Evolutionary conservation across 1,140 invertebrate species (phyloP), one percentile per base, ranked within the genome.

Genomic region (Bombus ignitus): DNA sequence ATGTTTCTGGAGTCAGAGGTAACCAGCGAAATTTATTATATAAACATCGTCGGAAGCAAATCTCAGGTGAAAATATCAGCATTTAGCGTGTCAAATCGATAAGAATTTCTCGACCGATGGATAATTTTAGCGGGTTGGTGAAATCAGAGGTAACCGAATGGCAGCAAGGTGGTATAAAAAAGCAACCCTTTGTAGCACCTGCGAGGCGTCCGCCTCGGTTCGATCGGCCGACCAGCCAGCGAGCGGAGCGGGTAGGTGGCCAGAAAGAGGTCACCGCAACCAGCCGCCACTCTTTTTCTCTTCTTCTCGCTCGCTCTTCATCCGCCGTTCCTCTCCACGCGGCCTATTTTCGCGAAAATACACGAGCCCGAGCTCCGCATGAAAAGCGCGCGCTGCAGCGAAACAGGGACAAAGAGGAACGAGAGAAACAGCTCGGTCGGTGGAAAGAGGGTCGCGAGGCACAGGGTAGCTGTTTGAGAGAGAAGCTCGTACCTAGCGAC

Each of bases 301-400:
- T 66, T 72, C 76, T 62, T 42, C 68, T 65, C 72, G 71, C 35
- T 37, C 6, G 35, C 62, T 80, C 85, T 65, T 57, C 76, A 32
- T 85, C 59, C 70, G 18, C 59, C 74, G 42, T 70, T 85, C 72
- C 89, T 88, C 86, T 86, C 32, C 77, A 70, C 85, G 89, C 90
- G 92, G 89, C 91, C 92, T 92, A 93, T 92, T 93, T 93, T 90
- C 79, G 47, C 71, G 85, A 89, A 92, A 89, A 89, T 89, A 82
- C 77, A 80, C 80, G 88, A 85, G 76, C 71, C 65, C n/a, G 37
- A 32, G 59, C 74, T 75, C 75, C 66, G 78, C 66, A 81, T 90
- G 59, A 90, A 88, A 88, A 86, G 74, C 81, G 57, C 81, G 74
- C 73, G 76, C 81, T 80, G 74, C 62, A 35, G 70, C 71, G 86